Evolutionary conservation across 1,140 invertebrate genomes (phyloP).

Genomic region (Mycetomoellerius zeteki): DNA sequence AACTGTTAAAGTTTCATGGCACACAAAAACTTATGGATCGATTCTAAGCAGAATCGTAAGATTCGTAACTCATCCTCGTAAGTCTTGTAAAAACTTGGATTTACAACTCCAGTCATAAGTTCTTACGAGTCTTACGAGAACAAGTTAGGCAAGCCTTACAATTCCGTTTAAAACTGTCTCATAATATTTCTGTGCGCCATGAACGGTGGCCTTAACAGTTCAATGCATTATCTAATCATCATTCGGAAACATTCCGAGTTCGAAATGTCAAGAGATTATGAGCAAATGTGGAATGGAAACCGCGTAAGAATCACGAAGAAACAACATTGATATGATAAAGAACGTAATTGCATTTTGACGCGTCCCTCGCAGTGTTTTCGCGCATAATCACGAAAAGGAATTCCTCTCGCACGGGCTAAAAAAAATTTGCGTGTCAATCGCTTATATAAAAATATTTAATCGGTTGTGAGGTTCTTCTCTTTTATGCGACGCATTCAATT

Average conservation of each 20-base stretch:
- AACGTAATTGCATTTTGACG: no score
- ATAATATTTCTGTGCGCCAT: no score
- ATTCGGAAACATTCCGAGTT: neutral
- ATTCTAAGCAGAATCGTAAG: no score
- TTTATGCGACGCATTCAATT: slow-evolving; percentile 1
- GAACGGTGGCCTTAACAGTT: neutral
- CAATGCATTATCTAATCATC: neutral
- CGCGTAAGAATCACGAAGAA: neutral
- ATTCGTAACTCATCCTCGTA: no score
- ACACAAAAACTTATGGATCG: no score
- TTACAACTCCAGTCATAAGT: no score
- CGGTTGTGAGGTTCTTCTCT: neutral
- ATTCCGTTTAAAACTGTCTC: no score
- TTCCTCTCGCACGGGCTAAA: neutral
- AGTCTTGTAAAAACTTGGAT: no score
- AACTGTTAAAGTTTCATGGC: no score
- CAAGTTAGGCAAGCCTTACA: no score
- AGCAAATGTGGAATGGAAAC: neutral
- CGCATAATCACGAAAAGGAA: neutral
- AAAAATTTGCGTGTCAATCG: neutral
- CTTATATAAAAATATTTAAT: neutral
- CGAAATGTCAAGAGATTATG: neutral
- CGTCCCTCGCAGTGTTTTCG: neutral
- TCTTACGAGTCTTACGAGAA: no score
- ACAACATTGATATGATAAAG: neutral